These are phyloP conservation scores for Epinephelus fuscoguttatus DNA, from an alignment of 2,113 vertebrate species.

Conservation along the genomic window DNA sequence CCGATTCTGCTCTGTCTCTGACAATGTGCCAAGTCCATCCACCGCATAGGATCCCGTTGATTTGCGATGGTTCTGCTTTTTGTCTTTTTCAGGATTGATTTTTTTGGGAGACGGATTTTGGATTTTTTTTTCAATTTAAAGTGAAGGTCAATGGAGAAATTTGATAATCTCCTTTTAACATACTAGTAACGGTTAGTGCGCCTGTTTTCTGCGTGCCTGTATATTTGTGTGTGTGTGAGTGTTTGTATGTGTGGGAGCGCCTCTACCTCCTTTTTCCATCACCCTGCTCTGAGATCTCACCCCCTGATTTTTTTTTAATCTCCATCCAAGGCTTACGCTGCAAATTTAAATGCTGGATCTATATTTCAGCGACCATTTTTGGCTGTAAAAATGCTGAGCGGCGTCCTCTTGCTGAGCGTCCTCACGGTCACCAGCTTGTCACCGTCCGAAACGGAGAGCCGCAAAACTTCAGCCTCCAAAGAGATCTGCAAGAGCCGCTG, in stretches of 20 bases:
- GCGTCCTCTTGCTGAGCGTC: constrained; percentile 93
- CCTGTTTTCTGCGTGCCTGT: constrained; percentile 1
- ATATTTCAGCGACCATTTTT: constrained; percentile 65
- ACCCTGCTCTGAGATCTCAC: constrained; percentile 49
- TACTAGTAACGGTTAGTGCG: constrained; percentile 31
- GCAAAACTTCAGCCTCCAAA: constrained; percentile 93
- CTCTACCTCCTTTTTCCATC: constrained; percentile 43
- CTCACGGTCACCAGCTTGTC: constrained; percentile 92
- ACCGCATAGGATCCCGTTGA: constrained; percentile 48
- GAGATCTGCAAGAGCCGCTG: constrained; percentile 98
- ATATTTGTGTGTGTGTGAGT: constrained; percentile 10
- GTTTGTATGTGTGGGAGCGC: constrained; percentile 31
- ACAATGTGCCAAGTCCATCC: constrained; percentile 70
- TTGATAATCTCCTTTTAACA: constrained; percentile 62
- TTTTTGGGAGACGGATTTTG: constrained; percentile 13
- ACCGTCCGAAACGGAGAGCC: constrained; percentile 91
- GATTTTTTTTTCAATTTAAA: constrained; percentile 53
- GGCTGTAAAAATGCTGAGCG: constrained; percentile 95
- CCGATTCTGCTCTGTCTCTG: constrained; percentile 46
- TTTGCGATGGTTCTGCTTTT: constrained; percentile 48
- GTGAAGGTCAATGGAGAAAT: constrained; percentile 77
- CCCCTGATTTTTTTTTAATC: constrained; percentile 22
- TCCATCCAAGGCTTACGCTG: constrained; percentile 48
- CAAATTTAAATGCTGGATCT: constrained; percentile 80
- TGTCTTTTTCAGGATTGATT: constrained; percentile 45